Conservation (phyloP, 2,888 invertebrate species). For the Selenia dentaria region DNA sequence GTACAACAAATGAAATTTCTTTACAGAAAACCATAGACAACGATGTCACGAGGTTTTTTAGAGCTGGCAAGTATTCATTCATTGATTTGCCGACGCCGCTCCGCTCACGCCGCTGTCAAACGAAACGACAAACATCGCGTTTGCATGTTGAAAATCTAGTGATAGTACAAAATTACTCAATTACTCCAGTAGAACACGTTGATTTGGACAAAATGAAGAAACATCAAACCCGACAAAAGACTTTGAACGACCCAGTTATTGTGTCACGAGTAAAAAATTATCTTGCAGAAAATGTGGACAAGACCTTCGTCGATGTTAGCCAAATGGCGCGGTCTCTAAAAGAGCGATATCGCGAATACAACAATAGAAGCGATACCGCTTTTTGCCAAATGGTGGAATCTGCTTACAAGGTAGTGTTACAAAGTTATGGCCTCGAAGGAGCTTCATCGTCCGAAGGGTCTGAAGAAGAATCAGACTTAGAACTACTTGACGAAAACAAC, state of each 20-base stretch:
- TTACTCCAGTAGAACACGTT: slow-evolving; percentile 10
- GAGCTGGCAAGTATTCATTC: slow-evolving; percentile 57
- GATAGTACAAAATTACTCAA: slow-evolving; percentile 24
- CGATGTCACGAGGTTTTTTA: slow-evolving; percentile 21
- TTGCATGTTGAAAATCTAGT: slow-evolving; percentile 45
- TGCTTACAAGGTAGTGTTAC: slow-evolving; percentile 90
- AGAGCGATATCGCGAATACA: slow-evolving; percentile 90
- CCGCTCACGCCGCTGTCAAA: neutral
- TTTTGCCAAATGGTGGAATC: slow-evolving; percentile 91
- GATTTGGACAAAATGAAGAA: slow-evolving; percentile 69
- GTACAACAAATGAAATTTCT: too few species aligned
- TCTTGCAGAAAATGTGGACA: slow-evolving; percentile 91
- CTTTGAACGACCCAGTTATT: slow-evolving; percentile 81
- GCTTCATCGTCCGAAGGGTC: slow-evolving; percentile 84
- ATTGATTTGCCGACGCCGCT: slow-evolving; percentile 70
- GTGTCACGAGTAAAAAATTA: slow-evolving; percentile 89
- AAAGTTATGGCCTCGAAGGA: slow-evolving; percentile 87
- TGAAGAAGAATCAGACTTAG: slow-evolving; percentile 87
- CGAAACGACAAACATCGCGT: slow-evolving; percentile 47
- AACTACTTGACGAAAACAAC: slow-evolving; percentile 92
- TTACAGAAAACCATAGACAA: neutral
- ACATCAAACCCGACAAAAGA: slow-evolving; percentile 76
- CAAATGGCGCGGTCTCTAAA: slow-evolving; percentile 93
- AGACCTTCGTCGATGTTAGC: slow-evolving; percentile 92
- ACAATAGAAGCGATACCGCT: slow-evolving; percentile 90